Evolutionary conservation across 2,113 vertebrate species (phyloP).

Genomic region (Pteronura brasiliensis): DNA sequence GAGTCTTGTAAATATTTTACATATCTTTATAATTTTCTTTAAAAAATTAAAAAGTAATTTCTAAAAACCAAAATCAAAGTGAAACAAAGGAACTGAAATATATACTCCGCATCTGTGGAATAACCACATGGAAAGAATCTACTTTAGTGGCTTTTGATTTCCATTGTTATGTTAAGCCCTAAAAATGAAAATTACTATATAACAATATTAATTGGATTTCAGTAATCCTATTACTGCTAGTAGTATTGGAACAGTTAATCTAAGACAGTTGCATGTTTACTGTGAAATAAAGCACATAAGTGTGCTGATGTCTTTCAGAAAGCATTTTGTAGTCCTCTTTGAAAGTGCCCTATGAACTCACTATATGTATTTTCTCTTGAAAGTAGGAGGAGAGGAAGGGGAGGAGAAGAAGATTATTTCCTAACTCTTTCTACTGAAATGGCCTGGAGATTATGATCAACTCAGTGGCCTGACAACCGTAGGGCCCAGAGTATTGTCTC

Average conservation of each 20-base stretch:
- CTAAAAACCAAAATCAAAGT: background rate
- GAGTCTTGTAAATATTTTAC: background rate
- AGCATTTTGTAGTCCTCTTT: background rate
- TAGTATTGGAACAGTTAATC: background rate
- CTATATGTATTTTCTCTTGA: background rate
- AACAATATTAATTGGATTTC: background rate
- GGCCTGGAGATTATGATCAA: background rate
- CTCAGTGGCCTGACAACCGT: background rate
- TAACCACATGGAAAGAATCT: background rate
- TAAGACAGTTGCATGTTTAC: background rate
- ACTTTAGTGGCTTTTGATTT: slow-evolving; percentile 1
- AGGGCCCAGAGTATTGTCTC: background rate
- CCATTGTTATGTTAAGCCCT: background rate
- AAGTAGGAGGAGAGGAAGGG: background rate
- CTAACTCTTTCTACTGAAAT: background rate
- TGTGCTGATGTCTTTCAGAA: background rate
- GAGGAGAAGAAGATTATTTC: background rate
- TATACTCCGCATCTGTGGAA: background rate
- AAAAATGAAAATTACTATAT: background rate
- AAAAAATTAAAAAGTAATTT: background rate
- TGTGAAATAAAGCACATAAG: slow-evolving; percentile 1
- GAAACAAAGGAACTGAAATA: background rate
- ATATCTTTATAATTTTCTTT: background rate
- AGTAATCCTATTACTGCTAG: background rate
- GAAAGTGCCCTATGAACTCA: background rate